phyloP scores from a whole-genome alignment of 2,888 invertebrate genomes.

The Pheosia tremula region DNA sequence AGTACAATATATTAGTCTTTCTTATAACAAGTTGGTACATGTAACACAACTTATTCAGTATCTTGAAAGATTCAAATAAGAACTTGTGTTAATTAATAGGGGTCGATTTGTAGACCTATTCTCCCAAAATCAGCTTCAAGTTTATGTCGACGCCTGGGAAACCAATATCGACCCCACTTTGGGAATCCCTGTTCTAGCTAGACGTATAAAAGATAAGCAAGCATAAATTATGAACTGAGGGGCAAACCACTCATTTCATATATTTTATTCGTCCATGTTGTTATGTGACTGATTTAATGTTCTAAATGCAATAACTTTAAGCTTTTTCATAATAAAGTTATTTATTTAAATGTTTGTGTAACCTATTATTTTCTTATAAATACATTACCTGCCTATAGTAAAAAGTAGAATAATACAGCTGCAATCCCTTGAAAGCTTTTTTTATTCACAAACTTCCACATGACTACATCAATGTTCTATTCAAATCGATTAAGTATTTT shows the following conservation, averaged over 20 bases:
- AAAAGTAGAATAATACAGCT: neutral
- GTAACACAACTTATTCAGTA: too few species aligned
- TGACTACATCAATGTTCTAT: neutral
- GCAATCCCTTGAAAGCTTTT: neutral
- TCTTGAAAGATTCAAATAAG: too few species aligned
- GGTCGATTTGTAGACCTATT: too few species aligned
- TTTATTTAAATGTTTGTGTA: constrained; percentile 26
- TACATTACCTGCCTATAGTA: neutral
- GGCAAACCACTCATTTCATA: neutral
- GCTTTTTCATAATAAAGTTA: constrained; percentile 29
- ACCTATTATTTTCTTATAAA: constrained; percentile 8
- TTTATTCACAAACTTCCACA: neutral
- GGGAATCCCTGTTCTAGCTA: too few species aligned
- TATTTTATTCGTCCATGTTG: neutral
- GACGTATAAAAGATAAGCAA: too few species aligned
- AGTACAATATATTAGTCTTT: too few species aligned
- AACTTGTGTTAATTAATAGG: too few species aligned
- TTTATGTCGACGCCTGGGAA: too few species aligned
- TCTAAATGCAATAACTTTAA: neutral
- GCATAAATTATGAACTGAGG: too few species aligned
- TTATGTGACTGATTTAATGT: neutral
- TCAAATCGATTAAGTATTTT: neutral
- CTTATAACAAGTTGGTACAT: too few species aligned
- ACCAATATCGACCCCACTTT: too few species aligned
- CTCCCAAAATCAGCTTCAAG: too few species aligned